Evolutionary conservation across 1,140 invertebrate species (phyloP).

Genomic region (Ladona fulva): DNA sequence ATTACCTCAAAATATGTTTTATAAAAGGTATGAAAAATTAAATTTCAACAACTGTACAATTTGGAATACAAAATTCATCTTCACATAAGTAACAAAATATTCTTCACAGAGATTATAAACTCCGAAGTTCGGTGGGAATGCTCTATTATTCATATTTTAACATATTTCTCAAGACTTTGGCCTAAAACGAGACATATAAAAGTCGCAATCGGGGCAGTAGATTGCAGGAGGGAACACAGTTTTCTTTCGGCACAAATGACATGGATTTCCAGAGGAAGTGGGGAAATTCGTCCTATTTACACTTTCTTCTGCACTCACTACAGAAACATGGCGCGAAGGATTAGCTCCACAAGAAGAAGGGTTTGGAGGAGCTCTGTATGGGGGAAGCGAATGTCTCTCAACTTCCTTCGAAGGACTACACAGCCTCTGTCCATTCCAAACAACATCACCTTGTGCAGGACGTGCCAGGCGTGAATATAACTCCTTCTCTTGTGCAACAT

Average conservation of each 20-base stretch:
- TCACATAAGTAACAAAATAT: too few species aligned
- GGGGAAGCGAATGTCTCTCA: conserved; percentile 18
- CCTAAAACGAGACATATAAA: conserved; percentile 81
- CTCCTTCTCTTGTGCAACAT: conserved; percentile 20
- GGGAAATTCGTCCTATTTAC: conserved; percentile 15
- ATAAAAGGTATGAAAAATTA: too few species aligned
- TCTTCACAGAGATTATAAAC: too few species aligned
- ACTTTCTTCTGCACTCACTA: conserved; percentile 15
- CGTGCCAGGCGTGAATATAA: neutral
- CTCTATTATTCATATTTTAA: neutral
- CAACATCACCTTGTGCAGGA: neutral
- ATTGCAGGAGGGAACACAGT: conserved; percentile 59
- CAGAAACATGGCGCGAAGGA: conserved; percentile 16
- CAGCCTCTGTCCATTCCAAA: neutral
- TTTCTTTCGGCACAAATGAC: conserved; percentile 78
- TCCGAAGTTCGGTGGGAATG: neutral
- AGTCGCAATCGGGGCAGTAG: conserved; percentile 83
- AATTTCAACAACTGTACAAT: too few species aligned
- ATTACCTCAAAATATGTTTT: too few species aligned
- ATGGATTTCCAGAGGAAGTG: conserved; percentile 38
- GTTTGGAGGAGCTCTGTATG: conserved; percentile 31
- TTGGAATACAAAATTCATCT: too few species aligned
- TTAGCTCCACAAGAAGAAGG: conserved; percentile 13
- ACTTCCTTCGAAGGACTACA: conserved; percentile 13
- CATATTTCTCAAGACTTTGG: conserved; percentile 34